Percentiles rank a stretch among this genome's conserved stretches.
These are phyloP conservation scores for Mnemiopsis leidyi DNA, from an alignment of 37 sponge, comb jelly and placozoan species.

Conservation along the genomic window DNA sequence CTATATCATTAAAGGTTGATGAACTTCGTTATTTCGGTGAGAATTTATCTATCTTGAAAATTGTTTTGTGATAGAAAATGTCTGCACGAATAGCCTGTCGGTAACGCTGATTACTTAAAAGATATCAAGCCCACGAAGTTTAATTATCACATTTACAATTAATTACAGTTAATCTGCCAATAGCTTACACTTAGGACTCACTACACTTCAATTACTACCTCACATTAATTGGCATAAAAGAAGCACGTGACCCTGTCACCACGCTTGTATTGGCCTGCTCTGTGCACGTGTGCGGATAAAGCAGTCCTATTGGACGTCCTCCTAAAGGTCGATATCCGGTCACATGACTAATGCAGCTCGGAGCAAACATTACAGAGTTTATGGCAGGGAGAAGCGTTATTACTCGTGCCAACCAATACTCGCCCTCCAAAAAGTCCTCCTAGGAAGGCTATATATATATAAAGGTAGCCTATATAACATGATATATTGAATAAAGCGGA, in stretches of 20 bases:
- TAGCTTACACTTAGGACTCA: background rate
- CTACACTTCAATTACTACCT: background rate
- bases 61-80: no score
- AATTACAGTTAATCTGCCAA: background rate
- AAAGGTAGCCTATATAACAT: no score
- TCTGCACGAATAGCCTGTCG: no score
- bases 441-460: no score
- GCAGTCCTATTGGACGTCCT: background rate
- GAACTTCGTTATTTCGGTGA: no score
- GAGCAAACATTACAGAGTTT: background rate
- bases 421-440: background rate
- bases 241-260: background rate
- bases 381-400: background rate
- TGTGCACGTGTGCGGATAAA: background rate
- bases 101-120: no score
- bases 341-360: background rate
- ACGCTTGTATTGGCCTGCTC: background rate
- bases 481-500: background rate
- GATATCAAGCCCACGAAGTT: no score
- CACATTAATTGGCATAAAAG: background rate
- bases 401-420: background rate
- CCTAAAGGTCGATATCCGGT: background rate
- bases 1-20: no score
- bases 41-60: no score
- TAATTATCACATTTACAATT: no score